A percentile compares a stretch with the other conserved stretches of the same genome.
These are phyloP conservation scores for Megathymus violae DNA, from an alignment of 1,140 invertebrate genomes.

Conservation along the genomic window DNA sequence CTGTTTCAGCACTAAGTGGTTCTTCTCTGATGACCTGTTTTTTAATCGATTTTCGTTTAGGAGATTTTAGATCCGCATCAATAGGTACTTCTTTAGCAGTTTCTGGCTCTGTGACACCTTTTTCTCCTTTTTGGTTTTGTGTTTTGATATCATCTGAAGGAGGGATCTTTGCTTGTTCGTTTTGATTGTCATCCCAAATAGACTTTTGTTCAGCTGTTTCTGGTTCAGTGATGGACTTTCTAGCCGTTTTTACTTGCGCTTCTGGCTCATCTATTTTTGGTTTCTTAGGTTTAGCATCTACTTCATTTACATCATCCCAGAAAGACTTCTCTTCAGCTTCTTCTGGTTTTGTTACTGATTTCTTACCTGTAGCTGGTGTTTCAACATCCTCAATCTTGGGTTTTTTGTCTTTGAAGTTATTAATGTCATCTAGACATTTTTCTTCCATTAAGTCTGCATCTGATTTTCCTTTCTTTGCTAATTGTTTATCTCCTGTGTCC, in stretches of 20 bases:
- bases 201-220: constrained; percentile 69
- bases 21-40: constrained; percentile 69
- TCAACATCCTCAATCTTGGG: constrained; percentile 48
- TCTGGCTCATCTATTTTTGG: constrained; percentile 52
- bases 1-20: constrained; percentile 76
- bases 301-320: constrained; percentile 65
- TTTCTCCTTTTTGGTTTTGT: constrained; percentile 49
- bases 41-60: constrained; percentile 80
- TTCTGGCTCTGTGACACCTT: constrained; percentile 65
- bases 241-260: constrained; percentile 41
- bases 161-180: constrained; percentile 63
- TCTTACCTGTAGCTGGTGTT: constrained; percentile 42
- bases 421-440: constrained; percentile 55
- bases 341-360: constrained; percentile 56
- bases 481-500: constrained; percentile 47
- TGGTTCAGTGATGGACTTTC: constrained; percentile 57
- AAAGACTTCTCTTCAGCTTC: constrained; percentile 63
- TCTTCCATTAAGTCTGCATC: constrained; percentile 65
- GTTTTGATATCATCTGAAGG: constrained; percentile 56
- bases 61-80: constrained; percentile 76
- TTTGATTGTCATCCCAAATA: constrained; percentile 69
- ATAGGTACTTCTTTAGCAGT: constrained; percentile 65
- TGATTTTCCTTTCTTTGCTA: constrained; percentile 61
- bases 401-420: constrained; percentile 43
- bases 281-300: constrained; percentile 50